A percentile compares a stretch with the other conserved stretches of the same genome.
Evolutionary conservation across 1,140 invertebrate genomes (phyloP).

Genomic region (Plodia interpunctella): DNA sequence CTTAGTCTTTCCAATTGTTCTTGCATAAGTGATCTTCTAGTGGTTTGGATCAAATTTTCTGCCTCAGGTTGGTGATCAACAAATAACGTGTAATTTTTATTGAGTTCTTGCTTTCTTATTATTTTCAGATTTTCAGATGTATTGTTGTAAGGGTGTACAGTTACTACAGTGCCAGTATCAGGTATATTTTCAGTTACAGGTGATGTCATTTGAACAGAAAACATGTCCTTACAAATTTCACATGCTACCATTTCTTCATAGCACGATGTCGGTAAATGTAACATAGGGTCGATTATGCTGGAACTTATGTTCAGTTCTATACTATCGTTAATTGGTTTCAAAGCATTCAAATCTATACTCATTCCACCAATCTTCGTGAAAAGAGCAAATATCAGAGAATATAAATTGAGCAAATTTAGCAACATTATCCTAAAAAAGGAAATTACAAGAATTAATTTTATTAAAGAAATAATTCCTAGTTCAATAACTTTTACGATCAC

Average conservation of each 20-base stretch:
- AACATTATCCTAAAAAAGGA: conserved; percentile 91
- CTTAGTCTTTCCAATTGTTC: conserved; percentile 34
- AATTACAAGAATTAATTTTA: conserved; percentile 10
- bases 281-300: conserved; percentile 35
- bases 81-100: not conserved
- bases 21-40: conserved; percentile 15
- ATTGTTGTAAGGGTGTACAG: not conserved
- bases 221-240: conserved; percentile 32
- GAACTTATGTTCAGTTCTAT: conserved; percentile 26
- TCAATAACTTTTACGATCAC: too few relatives aligned
- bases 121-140: not conserved
- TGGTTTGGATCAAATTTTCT: conserved; percentile 27
- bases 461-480: too few relatives aligned
- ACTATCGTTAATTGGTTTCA: conserved; percentile 67
- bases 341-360: conserved; percentile 74
- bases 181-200: not conserved
- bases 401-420: conserved; percentile 95
- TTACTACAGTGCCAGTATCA: not conserved
- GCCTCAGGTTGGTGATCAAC: not conserved
- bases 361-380: conserved; percentile 93
- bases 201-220: not conserved
- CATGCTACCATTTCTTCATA: conserved; percentile 47
- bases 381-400: conserved; percentile 96
- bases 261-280: conserved; percentile 35
- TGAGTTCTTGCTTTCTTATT: not conserved